Base-by-base conservation (phyloP, 2,797 vertebrate genomes). In the Sphenodon punctatus region DNA sequence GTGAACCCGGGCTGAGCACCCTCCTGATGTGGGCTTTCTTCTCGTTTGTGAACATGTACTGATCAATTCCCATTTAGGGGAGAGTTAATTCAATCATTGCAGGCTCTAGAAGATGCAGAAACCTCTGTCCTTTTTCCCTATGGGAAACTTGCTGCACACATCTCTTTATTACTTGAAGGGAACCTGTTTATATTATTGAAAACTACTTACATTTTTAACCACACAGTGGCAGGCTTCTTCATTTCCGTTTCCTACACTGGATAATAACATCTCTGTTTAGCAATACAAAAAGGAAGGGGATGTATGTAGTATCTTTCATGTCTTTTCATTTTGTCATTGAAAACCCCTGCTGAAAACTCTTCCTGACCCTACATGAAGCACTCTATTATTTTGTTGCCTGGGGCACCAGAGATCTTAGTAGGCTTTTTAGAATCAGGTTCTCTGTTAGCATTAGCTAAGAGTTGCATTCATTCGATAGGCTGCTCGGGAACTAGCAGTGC, bases 31-130 rank as follows among this genome's bases (percentile, higher is more conserved):
- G n/a, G n/a, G n/a, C n/a, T n/a, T n/a, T n/a, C n/a, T n/a, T n/a
- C n/a, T n/a, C n/a, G n/a, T n/a, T n/a, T n/a, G n/a, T n/a, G n/a
- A 79, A 75, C 72, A 80, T 41, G 23, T 0, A 0, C 32, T n/a
- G n/a, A n/a, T n/a, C 81, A 38, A 16, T 5, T 72, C 15, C 66
- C 15, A 17, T 58, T 80, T 85, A 58, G 68, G 30, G 69, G 73
- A 84, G 84, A 48, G 73, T 89, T 87, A 87, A 87, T 88, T 76
- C 81, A 20, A 70, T 88, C 73, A 83, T 72, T 36, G 69, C 3
- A 78, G 63, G 25, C 12, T 65, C 79, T 80, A 80, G 36, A 17
- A 42, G 43, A 63, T 75, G 36, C 27, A 68, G 56, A 17, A 65
- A 42, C 5, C 2, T 30, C n/a, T 87, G 41, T 56, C 78, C 46